Evolutionary conservation across 1,140 invertebrate genomes (phyloP).

Genomic region (Cataglyphis hispanica): DNA sequence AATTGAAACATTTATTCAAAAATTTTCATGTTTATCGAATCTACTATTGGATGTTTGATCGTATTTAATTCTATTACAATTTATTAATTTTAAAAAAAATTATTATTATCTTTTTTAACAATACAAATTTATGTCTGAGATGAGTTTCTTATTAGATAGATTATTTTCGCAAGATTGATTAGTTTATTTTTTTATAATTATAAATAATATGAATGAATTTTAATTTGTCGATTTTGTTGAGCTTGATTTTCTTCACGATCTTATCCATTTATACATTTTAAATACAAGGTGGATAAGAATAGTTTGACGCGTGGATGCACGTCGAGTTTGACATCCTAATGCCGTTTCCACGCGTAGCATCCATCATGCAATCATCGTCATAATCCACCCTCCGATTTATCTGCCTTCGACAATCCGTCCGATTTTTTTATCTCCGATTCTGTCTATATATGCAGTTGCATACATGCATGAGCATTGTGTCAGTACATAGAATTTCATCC

Average conservation of each 20-base stretch:
- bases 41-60: not conserved
- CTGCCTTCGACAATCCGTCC: slow-evolving; percentile 13
- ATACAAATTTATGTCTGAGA: not conserved
- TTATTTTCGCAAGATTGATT: not conserved
- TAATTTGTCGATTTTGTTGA: not conserved
- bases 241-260: not conserved
- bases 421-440: slow-evolving; percentile 15
- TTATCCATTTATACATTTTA: not conserved
- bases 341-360: slow-evolving; percentile 35
- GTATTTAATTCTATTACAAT: not conserved
- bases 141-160: not conserved
- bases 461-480: slow-evolving; percentile 17
- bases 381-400: slow-evolving; percentile 38
- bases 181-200: not conserved
- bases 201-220: not conserved
- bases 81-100: slow-evolving; percentile 3
- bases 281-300: not conserved
- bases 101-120: not conserved
- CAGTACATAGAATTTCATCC: slow-evolving; percentile 14
- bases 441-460: slow-evolving; percentile 37
- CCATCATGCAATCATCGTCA: slow-evolving; percentile 25
- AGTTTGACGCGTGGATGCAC: slow-evolving; percentile 1
- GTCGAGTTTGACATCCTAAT: slow-evolving; percentile 31
- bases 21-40: not conserved
- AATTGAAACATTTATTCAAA: not conserved